A percentile compares a stretch with the other conserved stretches of the same genome.
Conservation (phyloP, 2,113 vertebrate species). For the Cebus imitator region DNA sequence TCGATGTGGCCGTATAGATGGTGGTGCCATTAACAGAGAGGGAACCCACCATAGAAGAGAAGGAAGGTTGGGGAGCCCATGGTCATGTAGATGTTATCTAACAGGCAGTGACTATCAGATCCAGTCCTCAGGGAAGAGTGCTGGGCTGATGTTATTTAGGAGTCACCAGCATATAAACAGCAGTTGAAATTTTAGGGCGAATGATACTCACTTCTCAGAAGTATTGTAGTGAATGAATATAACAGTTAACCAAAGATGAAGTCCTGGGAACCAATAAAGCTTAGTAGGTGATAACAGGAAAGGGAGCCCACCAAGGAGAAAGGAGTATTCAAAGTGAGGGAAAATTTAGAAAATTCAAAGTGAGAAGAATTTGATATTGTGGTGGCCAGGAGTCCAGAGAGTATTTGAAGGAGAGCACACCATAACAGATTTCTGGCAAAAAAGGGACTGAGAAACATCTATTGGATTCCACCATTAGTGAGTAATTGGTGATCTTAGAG, state of each 20-base stretch:
- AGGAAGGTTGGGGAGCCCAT: neutral
- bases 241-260: neutral
- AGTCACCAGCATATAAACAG: neutral
- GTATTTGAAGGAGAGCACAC: neutral
- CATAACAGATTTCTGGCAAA: neutral
- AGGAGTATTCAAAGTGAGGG: neutral
- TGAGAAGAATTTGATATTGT: neutral
- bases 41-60: neutral
- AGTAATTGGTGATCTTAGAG: neutral
- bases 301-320: neutral
- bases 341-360: neutral
- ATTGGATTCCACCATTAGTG: neutral
- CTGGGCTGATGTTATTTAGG: neutral
- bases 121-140: neutral
- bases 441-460: neutral
- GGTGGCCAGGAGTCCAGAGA: neutral
- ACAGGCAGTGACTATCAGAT: neutral
- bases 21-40: neutral
- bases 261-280: neutral
- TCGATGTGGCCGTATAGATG: neutral
- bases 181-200: neutral
- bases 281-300: neutral
- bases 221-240: neutral
- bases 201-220: neutral
- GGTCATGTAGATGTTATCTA: neutral